Percentiles rank a stretch among this genome's conserved stretches.
These are phyloP conservation scores for Eptesicus fuscus DNA, from an alignment of 2,113 vertebrate species.

Conservation along the genomic window DNA sequence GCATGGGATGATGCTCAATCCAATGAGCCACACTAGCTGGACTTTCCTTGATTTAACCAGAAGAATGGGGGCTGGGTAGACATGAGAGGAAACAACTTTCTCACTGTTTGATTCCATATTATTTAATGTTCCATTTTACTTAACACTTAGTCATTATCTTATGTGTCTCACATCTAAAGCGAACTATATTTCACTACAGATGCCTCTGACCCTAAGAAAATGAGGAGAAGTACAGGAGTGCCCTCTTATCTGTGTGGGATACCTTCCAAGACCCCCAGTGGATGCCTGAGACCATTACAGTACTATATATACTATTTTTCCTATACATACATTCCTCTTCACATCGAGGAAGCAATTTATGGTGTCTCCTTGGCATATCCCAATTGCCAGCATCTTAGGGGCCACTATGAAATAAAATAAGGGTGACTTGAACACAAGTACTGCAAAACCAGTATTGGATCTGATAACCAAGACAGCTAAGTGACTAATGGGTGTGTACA, in stretches of 20 bases:
- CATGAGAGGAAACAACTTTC: background rate
- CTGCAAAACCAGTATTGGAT: background rate
- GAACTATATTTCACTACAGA: background rate
- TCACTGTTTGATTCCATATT: background rate
- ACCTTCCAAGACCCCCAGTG: too few species aligned
- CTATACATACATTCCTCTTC: background rate
- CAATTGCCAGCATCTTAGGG: background rate
- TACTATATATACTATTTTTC: background rate
- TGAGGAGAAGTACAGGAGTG: background rate
- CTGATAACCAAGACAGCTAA: background rate
- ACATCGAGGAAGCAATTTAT: background rate
- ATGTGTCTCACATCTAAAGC: background rate
- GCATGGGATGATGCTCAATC: too few species aligned
- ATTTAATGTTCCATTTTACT: constrained; percentile 16
- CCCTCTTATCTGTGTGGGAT: background rate
- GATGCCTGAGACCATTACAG: background rate
- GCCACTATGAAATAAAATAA: background rate
- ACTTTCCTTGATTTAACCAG: background rate
- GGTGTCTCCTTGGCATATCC: background rate
- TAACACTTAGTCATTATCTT: background rate
- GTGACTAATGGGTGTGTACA: background rate
- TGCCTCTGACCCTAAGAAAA: background rate
- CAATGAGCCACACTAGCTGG: too few species aligned
- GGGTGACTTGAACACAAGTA: too few species aligned
- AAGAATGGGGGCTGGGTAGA: background rate